Base-by-base conservation (phyloP, 2,797 vertebrate genomes). In the Lepus townsendii region DNA sequence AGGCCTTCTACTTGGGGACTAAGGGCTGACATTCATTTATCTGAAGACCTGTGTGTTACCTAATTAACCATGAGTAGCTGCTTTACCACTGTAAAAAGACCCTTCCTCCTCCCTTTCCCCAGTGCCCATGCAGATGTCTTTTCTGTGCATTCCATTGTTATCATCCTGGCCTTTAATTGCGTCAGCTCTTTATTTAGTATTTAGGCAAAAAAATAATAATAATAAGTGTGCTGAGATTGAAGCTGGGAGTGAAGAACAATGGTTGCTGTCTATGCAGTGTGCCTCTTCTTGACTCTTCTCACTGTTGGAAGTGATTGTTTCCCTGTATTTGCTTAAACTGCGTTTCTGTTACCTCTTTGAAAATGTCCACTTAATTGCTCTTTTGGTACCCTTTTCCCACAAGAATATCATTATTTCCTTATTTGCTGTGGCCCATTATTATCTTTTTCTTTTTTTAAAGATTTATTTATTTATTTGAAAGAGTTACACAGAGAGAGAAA, bases 381-480 rank as follows among this genome's bases (percentile, higher is more conserved):
- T 82, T 76, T 54, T 52, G 78, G 24, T 10, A 75, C 5, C 47
- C 19, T 60, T 90, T 60, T 60, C 60, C 17, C 42, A 7, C 6
- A 69, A 91, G 79, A 92, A 75, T 90, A 88, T 96, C 24, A 30
- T 83, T 78, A 62, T 80, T 96, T 92, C 83, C 30, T 73, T 24
- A 47, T 73, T 85, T 83, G 54, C 35, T 50, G 5, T 47, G 75
- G 5, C 90, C 91, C 12, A 3, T 83, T 90, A 68, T 68, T 75
- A 72, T 57, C 42, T 47, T 63, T 54, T 5, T 94, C 63, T 93
- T 3, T 63, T 47, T 47, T 47, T 47, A 47, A 8, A 47, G 42
- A 47, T 47, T 47, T 47, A 47, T 47, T 47, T 47, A 47, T 47
- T 47, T 47, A 47, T 47, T 47, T 47, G 42, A 47, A 47, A 47